phyloP scores from a whole-genome alignment of 2,797 vertebrate species.

The Amblyopsis hoosieri region DNA sequence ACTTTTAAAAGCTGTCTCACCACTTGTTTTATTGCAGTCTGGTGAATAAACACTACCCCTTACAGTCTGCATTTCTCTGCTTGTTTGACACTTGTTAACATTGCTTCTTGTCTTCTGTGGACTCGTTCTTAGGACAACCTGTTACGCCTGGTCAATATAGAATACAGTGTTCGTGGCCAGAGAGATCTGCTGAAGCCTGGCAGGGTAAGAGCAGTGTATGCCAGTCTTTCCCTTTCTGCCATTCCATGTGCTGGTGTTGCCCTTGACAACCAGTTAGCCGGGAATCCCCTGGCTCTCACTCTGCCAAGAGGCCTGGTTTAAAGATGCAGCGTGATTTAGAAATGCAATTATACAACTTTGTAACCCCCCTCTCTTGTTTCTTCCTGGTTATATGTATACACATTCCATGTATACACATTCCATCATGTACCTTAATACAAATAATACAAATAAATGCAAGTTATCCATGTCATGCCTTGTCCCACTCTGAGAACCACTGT shows the following conservation, averaged over 20 bases:
- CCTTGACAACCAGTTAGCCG: slow-evolving; percentile 53
- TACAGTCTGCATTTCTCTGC: slow-evolving; percentile 3
- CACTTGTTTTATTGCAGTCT: too few species aligned
- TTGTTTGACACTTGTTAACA: slow-evolving; percentile 7
- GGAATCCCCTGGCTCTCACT: slow-evolving; percentile 54
- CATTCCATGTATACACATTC: too few species aligned
- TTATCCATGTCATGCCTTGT: too few species aligned
- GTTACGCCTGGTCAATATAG: slow-evolving; percentile 92
- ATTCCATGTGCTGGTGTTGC: slow-evolving; percentile 40
- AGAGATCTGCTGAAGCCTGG: slow-evolving; percentile 88
- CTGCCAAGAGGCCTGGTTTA: slow-evolving; percentile 7
- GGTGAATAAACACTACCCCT: too few species aligned
- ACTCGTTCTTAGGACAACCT: slow-evolving; percentile 85
- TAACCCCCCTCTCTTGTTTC: too few species aligned
- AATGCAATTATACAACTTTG: too few species aligned
- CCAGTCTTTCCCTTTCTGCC: slow-evolving; percentile 13
- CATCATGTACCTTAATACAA: too few species aligned
- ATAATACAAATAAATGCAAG: too few species aligned
- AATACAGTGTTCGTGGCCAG: slow-evolving; percentile 90
- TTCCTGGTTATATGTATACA: too few species aligned
- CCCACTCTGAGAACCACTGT: too few species aligned
- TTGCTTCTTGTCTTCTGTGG: slow-evolving; percentile 15
- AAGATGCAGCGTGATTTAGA: slow-evolving; percentile 2
- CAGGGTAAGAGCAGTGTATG: slow-evolving; percentile 82
- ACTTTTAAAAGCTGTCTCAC: too few species aligned